Percentiles rank a stretch among this genome's conserved stretches.
These are phyloP conservation scores for Dicentrarchus labrax DNA, from an alignment of 2,113 vertebrate species.

Conservation along the genomic window DNA sequence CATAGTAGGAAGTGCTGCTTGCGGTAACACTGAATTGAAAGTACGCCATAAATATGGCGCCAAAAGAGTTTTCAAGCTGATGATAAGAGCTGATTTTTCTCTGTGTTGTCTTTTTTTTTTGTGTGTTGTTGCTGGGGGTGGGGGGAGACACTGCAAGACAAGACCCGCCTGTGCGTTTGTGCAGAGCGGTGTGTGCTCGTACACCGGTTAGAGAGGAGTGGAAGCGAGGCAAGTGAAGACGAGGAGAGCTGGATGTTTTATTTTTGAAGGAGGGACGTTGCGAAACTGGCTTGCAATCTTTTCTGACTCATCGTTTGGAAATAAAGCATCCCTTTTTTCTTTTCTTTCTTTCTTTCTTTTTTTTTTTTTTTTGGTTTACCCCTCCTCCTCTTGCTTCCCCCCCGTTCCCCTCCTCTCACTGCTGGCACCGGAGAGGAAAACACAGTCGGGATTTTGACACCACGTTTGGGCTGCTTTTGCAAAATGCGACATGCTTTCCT, in stretches of 20 bases:
- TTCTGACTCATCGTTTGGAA: conserved; percentile 79
- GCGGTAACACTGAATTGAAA: conserved; percentile 94
- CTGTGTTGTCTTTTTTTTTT: conserved; percentile 19
- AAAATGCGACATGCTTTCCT: conserved; percentile 83
- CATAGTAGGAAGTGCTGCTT: conserved; percentile 78
- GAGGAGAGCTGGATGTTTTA: conserved; percentile 69
- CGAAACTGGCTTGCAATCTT: conserved; percentile 78
- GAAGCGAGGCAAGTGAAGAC: conserved; percentile 64
- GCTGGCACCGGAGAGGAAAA: conserved; percentile 62
- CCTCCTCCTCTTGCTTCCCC: conserved; percentile 15
- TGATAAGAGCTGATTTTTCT: conserved; percentile 83
- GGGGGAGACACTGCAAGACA: conserved; percentile 75
- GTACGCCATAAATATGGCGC: conserved; percentile 99
- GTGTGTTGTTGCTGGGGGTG: conserved; percentile 38
- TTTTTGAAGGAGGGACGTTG: conserved; percentile 84
- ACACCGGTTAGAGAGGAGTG: conserved; percentile 54
- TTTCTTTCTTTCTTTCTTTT: conserved; percentile 6
- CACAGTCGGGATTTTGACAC: conserved; percentile 68
- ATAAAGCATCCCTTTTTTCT: conserved; percentile 55
- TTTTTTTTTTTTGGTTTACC: conserved; percentile 5
- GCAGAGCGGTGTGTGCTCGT: conserved; percentile 51
- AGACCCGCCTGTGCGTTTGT: conserved; percentile 76
- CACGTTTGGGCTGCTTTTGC: conserved; percentile 64
- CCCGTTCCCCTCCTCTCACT: conserved; percentile 15
- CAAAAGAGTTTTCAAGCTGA: conserved; percentile 93